These are phyloP conservation scores for Sinosuthora webbiana DNA, from an alignment of 2,113 vertebrate genomes.

Conservation along the genomic window DNA sequence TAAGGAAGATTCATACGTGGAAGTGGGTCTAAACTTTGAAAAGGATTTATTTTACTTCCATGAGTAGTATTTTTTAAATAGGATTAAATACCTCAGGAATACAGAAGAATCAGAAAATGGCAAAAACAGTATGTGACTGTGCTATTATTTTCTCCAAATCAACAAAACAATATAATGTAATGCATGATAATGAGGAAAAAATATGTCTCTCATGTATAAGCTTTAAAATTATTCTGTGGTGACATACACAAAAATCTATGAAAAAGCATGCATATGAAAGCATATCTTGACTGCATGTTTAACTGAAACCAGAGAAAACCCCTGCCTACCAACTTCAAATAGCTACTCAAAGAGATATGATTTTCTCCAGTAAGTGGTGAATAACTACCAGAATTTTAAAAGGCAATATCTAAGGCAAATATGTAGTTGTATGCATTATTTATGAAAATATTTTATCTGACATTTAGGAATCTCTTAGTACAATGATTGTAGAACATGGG, in stretches of 20 bases:
- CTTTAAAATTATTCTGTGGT: background rate
- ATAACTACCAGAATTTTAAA: conserved; percentile 7
- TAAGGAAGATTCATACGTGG: background rate
- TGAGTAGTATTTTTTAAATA: background rate
- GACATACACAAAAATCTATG: background rate
- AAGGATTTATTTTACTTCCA: background rate
- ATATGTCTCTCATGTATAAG: background rate
- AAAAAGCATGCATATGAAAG: background rate
- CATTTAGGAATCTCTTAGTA: conserved; percentile 9
- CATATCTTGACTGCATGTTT: background rate
- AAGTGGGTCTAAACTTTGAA: background rate
- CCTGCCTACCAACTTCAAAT: background rate
- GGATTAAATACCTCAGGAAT: background rate
- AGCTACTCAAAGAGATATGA: background rate
- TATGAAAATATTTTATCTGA: conserved; percentile 43
- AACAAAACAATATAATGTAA: background rate
- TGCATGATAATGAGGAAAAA: background rate
- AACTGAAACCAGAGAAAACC: background rate
- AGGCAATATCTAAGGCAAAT: conserved; percentile 12
- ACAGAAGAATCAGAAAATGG: background rate
- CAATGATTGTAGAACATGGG: background rate
- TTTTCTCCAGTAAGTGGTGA: conserved; percentile 6
- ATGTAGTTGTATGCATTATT: conserved; percentile 47
- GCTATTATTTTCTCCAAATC: background rate
- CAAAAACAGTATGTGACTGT: background rate